These are phyloP conservation scores for Microcebus lehilahytsara DNA, from an alignment of 2,113 vertebrate species.

Conservation along the genomic window DNA sequence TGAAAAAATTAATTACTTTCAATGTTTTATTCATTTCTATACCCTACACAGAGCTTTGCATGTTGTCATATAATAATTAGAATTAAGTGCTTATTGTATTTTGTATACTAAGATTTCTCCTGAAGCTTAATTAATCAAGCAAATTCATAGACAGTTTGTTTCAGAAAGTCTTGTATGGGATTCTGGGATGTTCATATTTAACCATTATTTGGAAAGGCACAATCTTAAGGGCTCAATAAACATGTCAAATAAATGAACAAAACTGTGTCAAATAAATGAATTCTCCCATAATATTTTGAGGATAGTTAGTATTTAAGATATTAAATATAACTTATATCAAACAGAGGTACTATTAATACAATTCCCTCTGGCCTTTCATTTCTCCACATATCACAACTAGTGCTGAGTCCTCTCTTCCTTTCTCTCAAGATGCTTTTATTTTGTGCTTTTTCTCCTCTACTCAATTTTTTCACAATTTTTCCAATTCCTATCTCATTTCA, in stretches of 20 bases:
- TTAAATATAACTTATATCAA: neutral
- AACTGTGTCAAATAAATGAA: neutral
- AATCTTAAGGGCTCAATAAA: neutral
- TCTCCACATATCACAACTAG: neutral
- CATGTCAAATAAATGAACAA: neutral
- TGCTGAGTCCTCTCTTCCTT: neutral
- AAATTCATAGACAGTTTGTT: neutral
- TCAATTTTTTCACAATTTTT: neutral
- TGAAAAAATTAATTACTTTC: neutral
- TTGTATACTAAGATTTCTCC: neutral
- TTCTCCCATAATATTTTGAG: neutral
- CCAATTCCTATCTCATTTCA: neutral
- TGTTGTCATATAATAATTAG: neutral
- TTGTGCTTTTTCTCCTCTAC: neutral
- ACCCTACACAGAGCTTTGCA: fast-evolving
- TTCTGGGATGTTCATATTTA: too few relatives aligned
- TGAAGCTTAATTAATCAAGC: neutral
- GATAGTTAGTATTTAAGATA: neutral
- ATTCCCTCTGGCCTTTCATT: neutral
- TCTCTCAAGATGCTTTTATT: neutral
- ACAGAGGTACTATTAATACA: too few relatives aligned
- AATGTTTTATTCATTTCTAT: neutral
- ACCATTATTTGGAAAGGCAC: neutral
- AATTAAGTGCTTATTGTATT: neutral
- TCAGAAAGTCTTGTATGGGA: neutral